These are phyloP conservation scores for Pseudopleuronectes americanus DNA, from an alignment of 2,797 vertebrate genomes.

Conservation along the genomic window DNA sequence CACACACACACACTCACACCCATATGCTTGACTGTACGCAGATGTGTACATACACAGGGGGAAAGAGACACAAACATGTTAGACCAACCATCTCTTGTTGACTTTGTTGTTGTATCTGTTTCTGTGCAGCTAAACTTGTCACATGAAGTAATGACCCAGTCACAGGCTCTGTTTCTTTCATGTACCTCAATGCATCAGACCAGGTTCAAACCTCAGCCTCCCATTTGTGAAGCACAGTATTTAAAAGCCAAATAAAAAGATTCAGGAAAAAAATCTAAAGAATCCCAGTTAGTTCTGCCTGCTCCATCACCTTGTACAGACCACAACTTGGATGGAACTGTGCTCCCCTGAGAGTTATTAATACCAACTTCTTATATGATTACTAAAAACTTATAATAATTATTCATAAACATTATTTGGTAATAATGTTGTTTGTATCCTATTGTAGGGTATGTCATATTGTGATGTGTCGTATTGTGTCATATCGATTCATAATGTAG, in stretches of 20 bases:
- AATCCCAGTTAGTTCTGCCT: no score
- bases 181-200: background rate
- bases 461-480: no score
- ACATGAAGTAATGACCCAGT: conserved; percentile 14
- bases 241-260: background rate
- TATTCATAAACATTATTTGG: no score
- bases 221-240: conserved; percentile 12
- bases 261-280: background rate
- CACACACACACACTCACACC: conserved; percentile 36
- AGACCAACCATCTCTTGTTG: conserved; percentile 25
- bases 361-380: no score
- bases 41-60: conserved; percentile 41
- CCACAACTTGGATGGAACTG: no score
- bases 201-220: background rate
- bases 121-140: conserved; percentile 15
- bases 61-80: conserved; percentile 22
- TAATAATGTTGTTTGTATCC: no score
- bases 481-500: no score
- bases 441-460: no score
- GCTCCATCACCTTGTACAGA: no score
- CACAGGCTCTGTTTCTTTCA: background rate
- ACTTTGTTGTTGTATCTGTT: conserved; percentile 19
- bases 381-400: no score
- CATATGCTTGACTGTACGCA: conserved; percentile 57
- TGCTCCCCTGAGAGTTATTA: no score